phyloP scores from a whole-genome alignment of 2,797 vertebrate species.

The Crocodylus rhombifer region DNA sequence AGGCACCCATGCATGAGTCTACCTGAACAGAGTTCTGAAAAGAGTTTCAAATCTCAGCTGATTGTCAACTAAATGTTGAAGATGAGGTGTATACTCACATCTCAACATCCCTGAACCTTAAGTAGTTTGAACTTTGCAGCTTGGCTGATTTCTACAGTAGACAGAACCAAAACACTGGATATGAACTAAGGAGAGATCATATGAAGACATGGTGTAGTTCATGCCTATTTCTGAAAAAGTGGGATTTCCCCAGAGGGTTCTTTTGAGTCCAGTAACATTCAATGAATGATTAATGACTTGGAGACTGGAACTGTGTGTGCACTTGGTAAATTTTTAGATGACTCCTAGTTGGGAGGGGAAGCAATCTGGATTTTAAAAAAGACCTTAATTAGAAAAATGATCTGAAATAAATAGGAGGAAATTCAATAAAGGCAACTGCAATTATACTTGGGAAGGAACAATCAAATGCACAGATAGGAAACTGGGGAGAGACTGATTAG shows the following conservation, averaged over 20 bases:
- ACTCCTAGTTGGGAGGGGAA: too few species aligned
- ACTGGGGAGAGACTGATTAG: too few species aligned
- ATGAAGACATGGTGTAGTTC: neutral
- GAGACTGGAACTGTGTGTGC: too few species aligned
- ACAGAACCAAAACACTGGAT: neutral
- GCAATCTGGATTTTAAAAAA: too few species aligned
- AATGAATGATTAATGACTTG: too few species aligned
- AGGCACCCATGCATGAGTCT: neutral
- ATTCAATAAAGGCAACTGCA: too few species aligned
- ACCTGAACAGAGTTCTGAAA: neutral
- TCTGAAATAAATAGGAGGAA: too few species aligned
- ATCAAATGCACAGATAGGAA: too few species aligned
- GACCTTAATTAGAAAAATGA: too few species aligned
- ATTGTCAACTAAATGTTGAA: constrained; percentile 8
- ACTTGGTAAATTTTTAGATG: too few species aligned
- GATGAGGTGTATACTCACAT: neutral
- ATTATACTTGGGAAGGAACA: too few species aligned
- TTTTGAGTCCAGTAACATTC: too few species aligned
- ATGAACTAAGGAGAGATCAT: neutral
- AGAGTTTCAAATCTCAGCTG: neutral
- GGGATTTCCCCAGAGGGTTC: neutral
- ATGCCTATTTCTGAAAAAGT: neutral
- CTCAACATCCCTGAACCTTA: neutral
- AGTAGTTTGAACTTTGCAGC: neutral
- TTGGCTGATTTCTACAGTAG: neutral